These are phyloP conservation scores for Neomorphus geoffroyi DNA, from an alignment of 2,797 vertebrate genomes.

Conservation along the genomic window DNA sequence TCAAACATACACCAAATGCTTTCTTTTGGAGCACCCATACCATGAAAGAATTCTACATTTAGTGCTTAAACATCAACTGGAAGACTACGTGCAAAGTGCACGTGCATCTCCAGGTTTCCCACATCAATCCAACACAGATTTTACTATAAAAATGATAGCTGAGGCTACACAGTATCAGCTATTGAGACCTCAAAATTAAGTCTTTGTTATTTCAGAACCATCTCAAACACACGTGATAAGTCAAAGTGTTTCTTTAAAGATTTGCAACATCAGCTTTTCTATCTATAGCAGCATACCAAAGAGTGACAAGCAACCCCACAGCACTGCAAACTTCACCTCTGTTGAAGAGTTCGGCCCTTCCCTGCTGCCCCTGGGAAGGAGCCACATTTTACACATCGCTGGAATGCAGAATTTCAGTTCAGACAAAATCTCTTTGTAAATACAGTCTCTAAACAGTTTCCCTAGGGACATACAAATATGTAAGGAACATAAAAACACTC, in stretches of 20 bases:
- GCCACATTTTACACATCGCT: neutral
- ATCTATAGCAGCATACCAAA: neutral
- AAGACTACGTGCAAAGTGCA: neutral
- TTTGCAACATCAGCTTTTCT: neutral
- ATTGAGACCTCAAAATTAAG: neutral
- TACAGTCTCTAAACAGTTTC: neutral
- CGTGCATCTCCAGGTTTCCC: neutral
- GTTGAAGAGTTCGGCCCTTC: neutral
- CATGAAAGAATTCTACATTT: neutral
- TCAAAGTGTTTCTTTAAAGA: neutral
- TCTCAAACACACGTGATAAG: neutral
- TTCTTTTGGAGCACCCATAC: neutral
- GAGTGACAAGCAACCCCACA: neutral
- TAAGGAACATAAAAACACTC: neutral
- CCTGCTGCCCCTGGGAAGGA: neutral
- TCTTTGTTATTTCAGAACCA: neutral
- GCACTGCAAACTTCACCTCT: neutral
- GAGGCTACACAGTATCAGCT: neutral
- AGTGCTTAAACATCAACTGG: neutral
- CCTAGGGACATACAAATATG: neutral
- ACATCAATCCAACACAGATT: neutral
- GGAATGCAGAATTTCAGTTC: neutral
- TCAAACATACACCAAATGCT: neutral
- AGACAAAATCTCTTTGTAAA: neutral
- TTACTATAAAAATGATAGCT: neutral